Base-by-base conservation (phyloP, 2,113 vertebrate species). In the Leiothrix lutea region DNA sequence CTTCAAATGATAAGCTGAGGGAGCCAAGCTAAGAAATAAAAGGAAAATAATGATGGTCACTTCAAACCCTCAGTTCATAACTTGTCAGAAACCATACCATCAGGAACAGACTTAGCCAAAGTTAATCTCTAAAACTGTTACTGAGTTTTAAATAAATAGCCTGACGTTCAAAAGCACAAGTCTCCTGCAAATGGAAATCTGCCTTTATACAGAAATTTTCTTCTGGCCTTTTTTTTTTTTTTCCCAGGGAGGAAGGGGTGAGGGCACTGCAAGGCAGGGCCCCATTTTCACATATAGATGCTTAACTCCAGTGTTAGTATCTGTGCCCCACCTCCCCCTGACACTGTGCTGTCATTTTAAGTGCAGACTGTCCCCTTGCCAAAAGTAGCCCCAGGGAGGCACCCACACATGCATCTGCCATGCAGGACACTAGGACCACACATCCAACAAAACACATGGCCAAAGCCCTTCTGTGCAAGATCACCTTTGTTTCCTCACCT, bases 221-320 rank as follows among this genome's bases (percentile, higher is more conserved):
- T 73, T 61, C 40, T 45, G 69, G 15, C 6, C 3, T n/a, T 42
- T 35, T 36, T 6, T 45, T 45, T 47, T 47, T 47, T 22, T 54
- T 24, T 9, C 9, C 29, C 7, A 0, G 1, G 3, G 3, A 8
- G 8, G 7, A 17, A 14, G 8, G 12, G 3, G 25, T 21, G 2
- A 3, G 4, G 2, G 10, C 5, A 17, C 12, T 48, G 53, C 18
- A 61, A 69, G 24, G n/a, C 42, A 77, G 26, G 12, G 25, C 51
- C 25, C 7, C 31, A n/a, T 22, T 71, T 70, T 36, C 51, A 67
- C 3, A 40, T 2, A 23, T 0, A 80, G 9, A 16, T 26, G 11
- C 7, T 54, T n/a, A 83, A 51, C 60, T 38, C 12, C 2, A 57
- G 8, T 12, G 10, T 45, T 67, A 28, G 53, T 67, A 44, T 35